Evolutionary conservation across 2,888 invertebrate species (phyloP).

Genomic region (Troides helena): DNA sequence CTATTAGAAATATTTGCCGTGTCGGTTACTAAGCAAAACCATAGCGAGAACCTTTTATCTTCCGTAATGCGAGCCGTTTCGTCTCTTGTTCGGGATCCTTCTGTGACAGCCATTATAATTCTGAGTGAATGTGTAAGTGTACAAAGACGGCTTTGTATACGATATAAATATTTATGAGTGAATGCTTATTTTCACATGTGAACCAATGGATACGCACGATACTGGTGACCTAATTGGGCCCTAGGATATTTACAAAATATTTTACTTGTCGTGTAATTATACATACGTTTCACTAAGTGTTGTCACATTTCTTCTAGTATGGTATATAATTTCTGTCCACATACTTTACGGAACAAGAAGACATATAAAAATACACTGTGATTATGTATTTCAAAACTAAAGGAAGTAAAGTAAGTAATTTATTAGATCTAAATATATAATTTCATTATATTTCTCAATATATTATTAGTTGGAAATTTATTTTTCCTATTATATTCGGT

Average conservation of each 20-base stretch:
- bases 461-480: too few species aligned
- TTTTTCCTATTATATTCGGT: too few species aligned
- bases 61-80: constrained; percentile 72
- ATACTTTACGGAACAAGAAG: too few species aligned
- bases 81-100: constrained; percentile 74
- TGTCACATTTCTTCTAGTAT: background rate
- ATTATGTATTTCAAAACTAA: too few species aligned
- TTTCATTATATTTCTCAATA: too few species aligned
- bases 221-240: constrained; percentile 70
- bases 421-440: too few species aligned
- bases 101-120: constrained; percentile 78
- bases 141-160: constrained; percentile 73
- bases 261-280: constrained; percentile 35
- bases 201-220: constrained; percentile 75
- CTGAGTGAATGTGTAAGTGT: constrained; percentile 74
- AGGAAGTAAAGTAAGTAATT: too few species aligned
- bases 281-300: background rate
- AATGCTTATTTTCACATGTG: constrained; percentile 75
- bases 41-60: constrained; percentile 70
- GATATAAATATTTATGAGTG: constrained; percentile 77
- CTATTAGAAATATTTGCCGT: constrained; percentile 61
- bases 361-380: too few species aligned
- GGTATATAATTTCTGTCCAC: too few species aligned
- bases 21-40: constrained; percentile 72
- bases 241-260: constrained; percentile 58